Evolutionary conservation across 2,113 vertebrate species (phyloP).

Genomic region (Mustelus asterias): DNA sequence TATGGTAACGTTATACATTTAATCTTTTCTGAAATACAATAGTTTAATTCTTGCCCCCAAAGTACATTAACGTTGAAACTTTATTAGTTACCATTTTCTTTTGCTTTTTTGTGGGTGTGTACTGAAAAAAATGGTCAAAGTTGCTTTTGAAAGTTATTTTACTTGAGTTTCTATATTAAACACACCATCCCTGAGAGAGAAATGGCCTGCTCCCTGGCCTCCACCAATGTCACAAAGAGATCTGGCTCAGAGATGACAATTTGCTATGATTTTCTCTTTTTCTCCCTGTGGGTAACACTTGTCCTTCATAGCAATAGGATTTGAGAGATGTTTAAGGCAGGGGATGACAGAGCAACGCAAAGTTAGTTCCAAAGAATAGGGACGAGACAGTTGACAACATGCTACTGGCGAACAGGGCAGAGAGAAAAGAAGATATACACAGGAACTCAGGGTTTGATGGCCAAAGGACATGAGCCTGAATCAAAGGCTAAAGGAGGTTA

Average conservation of each 20-base stretch:
- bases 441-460: background rate
- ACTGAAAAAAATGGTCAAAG: background rate
- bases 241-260: background rate
- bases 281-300: background rate
- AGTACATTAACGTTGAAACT: background rate
- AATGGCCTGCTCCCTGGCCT: background rate
- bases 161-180: background rate
- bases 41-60: background rate
- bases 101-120: background rate
- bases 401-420: background rate
- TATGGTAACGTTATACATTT: constrained; percentile 6
- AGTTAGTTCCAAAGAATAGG: background rate
- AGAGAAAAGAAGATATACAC: background rate
- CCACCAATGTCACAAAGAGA: background rate
- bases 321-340: background rate
- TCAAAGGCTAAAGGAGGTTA: background rate
- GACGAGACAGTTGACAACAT: background rate
- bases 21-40: background rate
- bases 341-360: background rate
- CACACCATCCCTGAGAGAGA: background rate
- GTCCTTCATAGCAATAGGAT: background rate
- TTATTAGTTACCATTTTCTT: background rate
- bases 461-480: background rate
- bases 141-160: background rate
- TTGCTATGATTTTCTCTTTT: background rate